phyloP scores from a whole-genome alignment of 2,888 invertebrate species.

The Sphinx pinastri region DNA sequence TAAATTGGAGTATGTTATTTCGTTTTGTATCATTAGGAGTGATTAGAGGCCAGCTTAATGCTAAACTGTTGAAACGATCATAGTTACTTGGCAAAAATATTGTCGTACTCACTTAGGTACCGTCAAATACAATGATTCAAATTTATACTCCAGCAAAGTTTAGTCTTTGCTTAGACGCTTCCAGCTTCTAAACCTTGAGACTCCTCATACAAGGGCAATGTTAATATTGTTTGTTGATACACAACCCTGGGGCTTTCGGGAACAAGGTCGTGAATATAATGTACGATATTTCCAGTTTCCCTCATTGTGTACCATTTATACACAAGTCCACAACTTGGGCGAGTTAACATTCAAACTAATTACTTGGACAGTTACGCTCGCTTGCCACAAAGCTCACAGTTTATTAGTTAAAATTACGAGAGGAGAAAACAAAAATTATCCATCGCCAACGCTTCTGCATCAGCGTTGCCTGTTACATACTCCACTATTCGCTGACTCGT shows the following conservation, averaged over 20 bases:
- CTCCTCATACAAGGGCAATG: background rate
- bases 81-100: no score
- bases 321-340: slow-evolving; percentile 20
- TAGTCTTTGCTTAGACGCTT: no score
- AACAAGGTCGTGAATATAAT: slow-evolving; percentile 14
- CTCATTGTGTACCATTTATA: slow-evolving; percentile 13
- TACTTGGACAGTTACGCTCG: slow-evolving; percentile 54
- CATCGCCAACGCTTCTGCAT: background rate
- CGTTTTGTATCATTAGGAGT: no score
- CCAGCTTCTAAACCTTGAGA: no score
- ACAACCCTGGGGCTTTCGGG: slow-evolving; percentile 13
- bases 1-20: no score
- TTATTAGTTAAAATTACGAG: slow-evolving; percentile 53
- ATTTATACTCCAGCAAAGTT: no score
- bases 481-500: slow-evolving; percentile 5
- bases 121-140: no score
- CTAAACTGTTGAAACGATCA: no score
- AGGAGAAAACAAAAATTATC: background rate
- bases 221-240: slow-evolving; percentile 19
- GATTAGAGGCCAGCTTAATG: no score
- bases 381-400: slow-evolving; percentile 44
- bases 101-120: no score
- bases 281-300: slow-evolving; percentile 5
- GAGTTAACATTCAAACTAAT: slow-evolving; percentile 48
- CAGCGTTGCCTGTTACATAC: background rate